A percentile compares a stretch with the other conserved stretches of the same genome.
These are phyloP conservation scores for Amazonetta brasiliensis DNA, from an alignment of 2,797 vertebrate species.

Conservation along the genomic window DNA sequence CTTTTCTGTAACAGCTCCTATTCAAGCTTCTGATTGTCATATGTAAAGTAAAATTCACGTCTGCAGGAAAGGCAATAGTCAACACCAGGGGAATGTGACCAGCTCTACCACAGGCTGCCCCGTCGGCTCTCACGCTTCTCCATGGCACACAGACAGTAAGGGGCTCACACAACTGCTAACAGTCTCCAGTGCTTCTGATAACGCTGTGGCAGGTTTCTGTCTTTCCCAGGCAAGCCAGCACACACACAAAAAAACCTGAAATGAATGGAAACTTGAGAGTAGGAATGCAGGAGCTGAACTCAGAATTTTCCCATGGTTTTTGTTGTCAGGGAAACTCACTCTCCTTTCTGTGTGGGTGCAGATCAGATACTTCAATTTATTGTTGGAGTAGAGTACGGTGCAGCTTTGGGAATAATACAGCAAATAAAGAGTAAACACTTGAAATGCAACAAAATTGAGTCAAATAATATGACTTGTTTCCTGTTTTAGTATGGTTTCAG, in stretches of 20 bases:
- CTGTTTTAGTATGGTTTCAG: neutral
- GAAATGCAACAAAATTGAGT: neutral
- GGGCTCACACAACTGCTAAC: neutral
- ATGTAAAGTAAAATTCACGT: neutral
- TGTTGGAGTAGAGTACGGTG: neutral
- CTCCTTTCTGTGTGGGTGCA: neutral
- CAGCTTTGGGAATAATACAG: neutral
- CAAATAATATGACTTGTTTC: neutral
- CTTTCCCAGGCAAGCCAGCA: neutral
- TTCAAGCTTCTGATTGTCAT: neutral
- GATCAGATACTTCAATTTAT: neutral
- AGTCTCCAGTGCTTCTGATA: neutral
- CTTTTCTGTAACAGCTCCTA: neutral
- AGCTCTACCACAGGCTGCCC: too few relatives aligned
- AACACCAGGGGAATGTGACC: neutral
- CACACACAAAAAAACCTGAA: neutral
- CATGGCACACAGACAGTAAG: accelerated
- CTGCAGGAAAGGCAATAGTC: neutral
- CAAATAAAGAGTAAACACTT: neutral
- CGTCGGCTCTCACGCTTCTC: neutral
- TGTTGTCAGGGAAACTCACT: neutral
- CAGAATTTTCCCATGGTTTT: neutral
- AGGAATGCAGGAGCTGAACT: neutral
- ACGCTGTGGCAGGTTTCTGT: neutral
- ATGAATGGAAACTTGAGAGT: neutral